Evolutionary conservation across 2,888 invertebrate species (phyloP), one percentile per base, ranked within the genome.

Genomic region (Amitus sp.): DNA sequence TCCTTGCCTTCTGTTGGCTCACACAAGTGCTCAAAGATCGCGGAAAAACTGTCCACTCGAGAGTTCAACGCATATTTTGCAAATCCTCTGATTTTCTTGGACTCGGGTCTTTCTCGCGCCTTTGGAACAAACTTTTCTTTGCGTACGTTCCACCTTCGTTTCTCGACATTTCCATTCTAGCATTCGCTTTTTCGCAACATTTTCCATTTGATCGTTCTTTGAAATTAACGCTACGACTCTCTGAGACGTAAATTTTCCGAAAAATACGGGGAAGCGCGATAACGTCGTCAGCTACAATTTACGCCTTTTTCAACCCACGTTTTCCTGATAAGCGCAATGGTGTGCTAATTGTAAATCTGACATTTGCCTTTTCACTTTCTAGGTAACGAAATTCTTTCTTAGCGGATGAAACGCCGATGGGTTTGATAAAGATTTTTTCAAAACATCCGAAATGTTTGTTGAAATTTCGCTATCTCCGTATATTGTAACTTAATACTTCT

Each of bases 1-100:
- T 57, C 60, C 52, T 57, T 49, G 61, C 51, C 47, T 55, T 46
- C 56, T 50, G 57, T 64, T 61, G 52, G 48, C 43, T 56, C 56
- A 56, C 57, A 54, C n/a, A 51, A 58, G 57, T 19, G 18, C 19
- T 18, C 18, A 10, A 9, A 9, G 40, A 6, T 15, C 18, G 19
- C 9, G n/a, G 40, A 40, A 37, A 37, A 37, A 17, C 6, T 3
- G 2, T 9, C 17, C 7, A 40, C 19, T 19, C 30, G n/a, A 30
- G 30, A 23, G 23, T 7, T 23, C 4, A 23, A 23, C 23, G 7
- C 23, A 23, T 23, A 23, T 23, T 23, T 23, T 23, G 23, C 7
- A 23, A 23, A 23, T 23, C 23, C 7, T 23, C 23, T 5, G 23
- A 23, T 5, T 23, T 23, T 7, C 4, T 23, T 7, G 23, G 23